Conservation (phyloP, 2,113 vertebrate species). For the Pelecanoides urinatrix region DNA sequence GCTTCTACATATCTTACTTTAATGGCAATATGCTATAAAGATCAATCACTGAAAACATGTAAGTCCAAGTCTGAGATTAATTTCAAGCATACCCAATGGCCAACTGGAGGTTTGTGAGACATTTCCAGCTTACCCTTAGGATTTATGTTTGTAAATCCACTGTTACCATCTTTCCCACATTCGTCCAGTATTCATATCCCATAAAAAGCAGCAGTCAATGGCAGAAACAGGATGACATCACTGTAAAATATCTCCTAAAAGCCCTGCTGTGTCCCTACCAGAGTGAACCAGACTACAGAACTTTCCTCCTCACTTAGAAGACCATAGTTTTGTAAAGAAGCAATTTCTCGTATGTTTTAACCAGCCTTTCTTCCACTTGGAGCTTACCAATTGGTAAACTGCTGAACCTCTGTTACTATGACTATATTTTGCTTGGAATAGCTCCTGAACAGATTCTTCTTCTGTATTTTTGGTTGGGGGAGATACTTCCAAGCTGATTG, state of each 20-base stretch:
- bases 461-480: not conserved
- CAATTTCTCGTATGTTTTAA: not conserved
- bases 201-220: not conserved
- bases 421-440: not conserved
- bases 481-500: not conserved
- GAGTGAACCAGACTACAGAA: not conserved
- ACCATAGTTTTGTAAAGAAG: not conserved
- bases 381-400: not conserved
- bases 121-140: not conserved
- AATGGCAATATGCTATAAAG: not conserved
- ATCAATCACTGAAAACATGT: not conserved
- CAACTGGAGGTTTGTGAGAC: not conserved
- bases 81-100: not conserved
- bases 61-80: not conserved
- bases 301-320: not conserved
- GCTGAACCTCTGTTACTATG: not conserved
- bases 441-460: not conserved
- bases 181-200: not conserved
- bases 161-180: not conserved
- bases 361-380: not conserved
- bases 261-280: not conserved
- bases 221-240: not conserved
- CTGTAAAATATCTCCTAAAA: not conserved
- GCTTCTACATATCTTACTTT: not conserved
- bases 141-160: not conserved